phyloP scores from a whole-genome alignment of 2,797 vertebrate species.

The Clarias fuscus region DNA sequence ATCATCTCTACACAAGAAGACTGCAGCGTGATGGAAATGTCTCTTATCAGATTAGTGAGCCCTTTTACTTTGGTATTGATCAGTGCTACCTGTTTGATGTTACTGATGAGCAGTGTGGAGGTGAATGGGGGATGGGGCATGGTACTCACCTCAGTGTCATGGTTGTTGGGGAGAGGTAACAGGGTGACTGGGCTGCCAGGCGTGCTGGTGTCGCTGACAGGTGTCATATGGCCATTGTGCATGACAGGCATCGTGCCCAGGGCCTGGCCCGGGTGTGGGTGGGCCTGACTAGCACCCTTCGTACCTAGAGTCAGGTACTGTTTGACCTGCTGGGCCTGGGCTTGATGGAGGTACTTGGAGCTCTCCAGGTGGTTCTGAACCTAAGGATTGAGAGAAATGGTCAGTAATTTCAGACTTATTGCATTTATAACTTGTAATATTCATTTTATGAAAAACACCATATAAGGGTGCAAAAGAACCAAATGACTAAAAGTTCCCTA shows the following conservation, averaged over 20 bases:
- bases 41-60: constrained; percentile 64
- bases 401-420: not conserved
- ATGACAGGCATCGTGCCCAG: constrained; percentile 74
- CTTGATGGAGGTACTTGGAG: constrained; percentile 85
- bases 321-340: constrained; percentile 88
- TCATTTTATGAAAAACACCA: not conserved
- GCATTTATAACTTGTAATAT: not conserved
- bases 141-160: constrained; percentile 80
- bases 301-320: constrained; percentile 88
- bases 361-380: constrained; percentile 90
- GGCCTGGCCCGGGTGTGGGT: constrained; percentile 74
- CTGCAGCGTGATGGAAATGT: constrained; percentile 44
- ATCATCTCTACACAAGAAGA: constrained; percentile 46
- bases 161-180: constrained; percentile 77
- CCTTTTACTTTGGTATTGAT: constrained; percentile 59
- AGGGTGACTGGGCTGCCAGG: constrained; percentile 79
- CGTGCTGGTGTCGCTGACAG: constrained; percentile 71
- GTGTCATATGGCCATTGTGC: constrained; percentile 79
- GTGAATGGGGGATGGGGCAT: constrained; percentile 18
- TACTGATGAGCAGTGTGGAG: constrained; percentile 70
- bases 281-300: constrained; percentile 77
- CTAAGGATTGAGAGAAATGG: constrained; percentile 65
- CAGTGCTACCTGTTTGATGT: constrained; percentile 58
- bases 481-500: not conserved
- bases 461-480: not conserved